Percentiles rank a stretch among this genome's conserved stretches.
phyloP scores from a whole-genome alignment of 2,888 invertebrate genomes.

The Serrognathus titanus region DNA sequence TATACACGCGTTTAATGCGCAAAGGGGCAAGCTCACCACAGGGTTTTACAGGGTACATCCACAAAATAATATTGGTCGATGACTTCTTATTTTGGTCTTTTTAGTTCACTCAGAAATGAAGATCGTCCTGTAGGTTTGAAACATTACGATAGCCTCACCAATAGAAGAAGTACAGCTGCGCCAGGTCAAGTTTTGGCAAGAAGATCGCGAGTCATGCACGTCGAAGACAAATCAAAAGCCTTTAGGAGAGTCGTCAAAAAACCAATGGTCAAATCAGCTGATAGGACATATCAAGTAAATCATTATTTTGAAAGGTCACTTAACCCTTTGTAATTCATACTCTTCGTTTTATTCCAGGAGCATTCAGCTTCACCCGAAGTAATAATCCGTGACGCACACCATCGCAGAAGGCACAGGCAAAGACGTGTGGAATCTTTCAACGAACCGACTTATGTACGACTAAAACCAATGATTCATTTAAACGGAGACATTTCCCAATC shows the following conservation, averaged over 20 bases:
- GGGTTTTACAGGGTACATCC: slow-evolving; percentile 4
- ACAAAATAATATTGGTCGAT: not conserved
- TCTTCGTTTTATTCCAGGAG: slow-evolving; percentile 9
- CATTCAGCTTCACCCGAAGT: slow-evolving; percentile 15
- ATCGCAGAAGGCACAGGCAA: slow-evolving; percentile 25
- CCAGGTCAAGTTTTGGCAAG: slow-evolving; percentile 22
- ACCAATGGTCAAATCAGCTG: slow-evolving; percentile 22
- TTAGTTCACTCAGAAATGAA: not conserved
- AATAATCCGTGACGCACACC: slow-evolving; percentile 13
- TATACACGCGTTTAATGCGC: not conserved
- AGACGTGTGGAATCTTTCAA: slow-evolving; percentile 20
- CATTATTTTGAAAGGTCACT: too few relatives aligned
- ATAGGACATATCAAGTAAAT: slow-evolving; percentile 20
- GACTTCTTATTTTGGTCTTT: not conserved
- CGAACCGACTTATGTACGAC: slow-evolving; percentile 30
- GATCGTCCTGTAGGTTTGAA: not conserved
- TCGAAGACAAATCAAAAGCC: slow-evolving; percentile 34
- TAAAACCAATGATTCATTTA: slow-evolving; percentile 60
- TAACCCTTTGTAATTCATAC: not conserved
- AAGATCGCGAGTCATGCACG: slow-evolving; percentile 38
- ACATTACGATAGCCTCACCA: not conserved
- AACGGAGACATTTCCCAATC: slow-evolving; percentile 62
- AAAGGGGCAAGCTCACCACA: not conserved
- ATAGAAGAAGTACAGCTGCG: slow-evolving; percentile 11
- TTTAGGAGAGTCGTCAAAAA: slow-evolving; percentile 28